Conservation (phyloP, 1,140 invertebrate species). For the Pseudomyrmex gracilis region DNA sequence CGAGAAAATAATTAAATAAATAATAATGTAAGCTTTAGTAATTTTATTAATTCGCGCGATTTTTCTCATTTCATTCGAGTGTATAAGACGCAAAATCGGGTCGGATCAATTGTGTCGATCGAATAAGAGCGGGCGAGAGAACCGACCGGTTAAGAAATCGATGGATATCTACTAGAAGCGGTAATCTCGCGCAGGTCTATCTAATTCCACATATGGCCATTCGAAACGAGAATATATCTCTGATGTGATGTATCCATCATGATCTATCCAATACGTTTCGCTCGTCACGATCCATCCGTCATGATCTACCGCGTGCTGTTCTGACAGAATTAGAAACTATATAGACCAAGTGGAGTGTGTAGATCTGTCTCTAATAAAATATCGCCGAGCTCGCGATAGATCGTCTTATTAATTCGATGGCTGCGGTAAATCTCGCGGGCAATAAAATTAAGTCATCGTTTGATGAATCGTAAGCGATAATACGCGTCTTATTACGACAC, state of each 20-base stretch:
- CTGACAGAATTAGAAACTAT: conserved; percentile 69
- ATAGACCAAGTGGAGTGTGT: conserved; percentile 39
- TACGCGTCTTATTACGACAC: conserved; percentile 44
- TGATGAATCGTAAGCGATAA: conserved; percentile 62
- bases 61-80: conserved; percentile 19
- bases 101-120: conserved; percentile 61
- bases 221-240: conserved; percentile 47
- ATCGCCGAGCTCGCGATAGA: conserved; percentile 45
- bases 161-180: conserved; percentile 31
- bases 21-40: neutral
- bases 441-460: conserved; percentile 70
- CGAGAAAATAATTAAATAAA: neutral
- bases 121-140: conserved; percentile 48
- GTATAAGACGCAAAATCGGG: conserved; percentile 62
- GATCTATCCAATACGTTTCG: conserved; percentile 67
- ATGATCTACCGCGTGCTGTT: conserved; percentile 63
- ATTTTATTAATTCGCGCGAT: conserved; percentile 2
- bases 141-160: conserved; percentile 62
- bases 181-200: conserved; percentile 35
- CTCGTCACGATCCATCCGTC: conserved; percentile 68
- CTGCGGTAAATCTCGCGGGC: conserved; percentile 57
- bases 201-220: conserved; percentile 65
- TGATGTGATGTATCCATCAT: conserved; percentile 66
- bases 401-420: conserved; percentile 66
- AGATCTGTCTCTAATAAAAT: conserved; percentile 71